Conservation (phyloP, 1,140 invertebrate species). For the Cephus cinctus region DNA sequence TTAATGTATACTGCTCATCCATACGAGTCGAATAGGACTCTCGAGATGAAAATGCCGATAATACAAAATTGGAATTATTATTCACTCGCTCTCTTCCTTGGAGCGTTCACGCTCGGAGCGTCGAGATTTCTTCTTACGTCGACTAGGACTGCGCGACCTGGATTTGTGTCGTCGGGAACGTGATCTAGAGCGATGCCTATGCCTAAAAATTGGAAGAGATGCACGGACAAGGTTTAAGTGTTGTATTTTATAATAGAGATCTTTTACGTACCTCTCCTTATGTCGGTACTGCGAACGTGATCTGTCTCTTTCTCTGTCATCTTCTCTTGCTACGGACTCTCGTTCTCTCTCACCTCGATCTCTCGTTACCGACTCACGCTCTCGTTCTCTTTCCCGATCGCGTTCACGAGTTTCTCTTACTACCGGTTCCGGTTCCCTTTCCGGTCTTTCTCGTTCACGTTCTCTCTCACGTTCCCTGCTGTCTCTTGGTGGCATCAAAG, state of each 20-base stretch:
- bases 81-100: slow-evolving; percentile 62
- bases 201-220: too few species aligned
- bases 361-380: slow-evolving; percentile 47
- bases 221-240: background rate
- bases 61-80: slow-evolving; percentile 1
- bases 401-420: slow-evolving; percentile 37
- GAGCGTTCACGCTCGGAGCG: slow-evolving; percentile 58
- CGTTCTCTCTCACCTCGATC: slow-evolving; percentile 49
- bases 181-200: slow-evolving; percentile 61
- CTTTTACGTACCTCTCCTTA: slow-evolving; percentile 45
- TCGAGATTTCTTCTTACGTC: slow-evolving; percentile 66
- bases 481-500: slow-evolving; percentile 45
- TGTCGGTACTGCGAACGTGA: slow-evolving; percentile 50
- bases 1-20: too few species aligned
- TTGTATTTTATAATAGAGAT: background rate
- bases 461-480: slow-evolving; percentile 49
- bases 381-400: slow-evolving; percentile 49
- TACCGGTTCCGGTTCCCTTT: slow-evolving; percentile 40
- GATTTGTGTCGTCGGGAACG: slow-evolving; percentile 60
- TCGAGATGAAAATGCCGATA: too few species aligned
- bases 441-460: slow-evolving; percentile 43
- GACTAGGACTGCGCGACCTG: slow-evolving; percentile 61
- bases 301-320: slow-evolving; percentile 49
- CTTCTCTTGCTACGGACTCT: slow-evolving; percentile 48
- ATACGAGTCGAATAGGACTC: too few species aligned